Conservation (phyloP, 2,797 vertebrate genomes). For the Parauchenoglanis punctatus region DNA sequence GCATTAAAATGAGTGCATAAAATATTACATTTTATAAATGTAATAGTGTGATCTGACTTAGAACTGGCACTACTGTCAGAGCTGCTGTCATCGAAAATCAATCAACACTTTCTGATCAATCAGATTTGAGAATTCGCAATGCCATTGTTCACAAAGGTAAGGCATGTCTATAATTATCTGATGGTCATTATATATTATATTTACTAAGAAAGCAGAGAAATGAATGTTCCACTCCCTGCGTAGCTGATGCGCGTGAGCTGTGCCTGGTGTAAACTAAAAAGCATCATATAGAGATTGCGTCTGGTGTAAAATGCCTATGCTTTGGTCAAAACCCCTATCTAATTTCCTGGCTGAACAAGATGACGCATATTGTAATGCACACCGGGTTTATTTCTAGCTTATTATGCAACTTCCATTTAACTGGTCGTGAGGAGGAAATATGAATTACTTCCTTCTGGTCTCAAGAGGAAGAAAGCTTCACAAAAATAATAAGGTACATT, state of each 20-base stretch:
- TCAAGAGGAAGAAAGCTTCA: not conserved
- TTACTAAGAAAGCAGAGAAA: not conserved
- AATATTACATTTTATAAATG: not conserved
- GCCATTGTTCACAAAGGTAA: not conserved
- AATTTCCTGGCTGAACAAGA: not conserved
- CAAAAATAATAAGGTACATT: not conserved
- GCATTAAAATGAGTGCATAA: not conserved
- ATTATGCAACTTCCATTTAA: not conserved
- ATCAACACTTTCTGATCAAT: not conserved
- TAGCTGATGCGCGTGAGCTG: not conserved
- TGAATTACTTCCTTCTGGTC: not conserved
- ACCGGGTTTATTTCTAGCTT: not conserved
- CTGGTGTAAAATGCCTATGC: not conserved
- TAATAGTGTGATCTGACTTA: not conserved
- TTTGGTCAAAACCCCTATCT: not conserved
- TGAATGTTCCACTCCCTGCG: not conserved
- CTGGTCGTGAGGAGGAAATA: not conserved
- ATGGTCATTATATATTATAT: not conserved
- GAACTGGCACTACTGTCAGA: not conserved
- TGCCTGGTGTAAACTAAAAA: not conserved
- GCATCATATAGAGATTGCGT: not conserved
- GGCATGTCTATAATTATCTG: not conserved
- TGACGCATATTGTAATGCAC: not conserved
- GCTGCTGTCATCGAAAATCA: not conserved
- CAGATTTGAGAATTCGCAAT: not conserved